Evolutionary conservation across 2,888 invertebrate genomes (phyloP), one percentile per base, ranked within the genome.

Genomic region (Athalia cordata): DNA sequence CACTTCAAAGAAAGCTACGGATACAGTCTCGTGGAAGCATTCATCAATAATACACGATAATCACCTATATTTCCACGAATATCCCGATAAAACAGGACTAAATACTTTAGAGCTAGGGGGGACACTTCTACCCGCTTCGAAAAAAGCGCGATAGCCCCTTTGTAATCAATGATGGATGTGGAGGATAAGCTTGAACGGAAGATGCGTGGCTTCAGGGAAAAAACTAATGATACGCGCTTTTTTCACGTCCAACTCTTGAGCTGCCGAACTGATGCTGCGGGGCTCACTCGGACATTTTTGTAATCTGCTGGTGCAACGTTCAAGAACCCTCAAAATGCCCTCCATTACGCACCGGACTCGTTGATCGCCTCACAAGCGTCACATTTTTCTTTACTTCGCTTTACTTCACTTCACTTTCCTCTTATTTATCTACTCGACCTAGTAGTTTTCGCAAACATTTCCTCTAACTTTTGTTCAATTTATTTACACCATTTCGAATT

Each of bases 321-420:
- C 49, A 6, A 49, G 15, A 66, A 66, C 29, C 43, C 68, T 55
- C 47, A n/a, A 9, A 43, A 13, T 57, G 15, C 8, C 47, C 5
- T 47, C 70, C 45, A 70, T 70, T 59, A 59, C 45, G 50, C 8
- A 52, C 13, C 13, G 9, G 8, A 43, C 57, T 70, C n/a, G 57
- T 13, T 3, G 70, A 70, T 43, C 57, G 45, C 11, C 45, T 59
- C 47, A 3, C 8, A 45, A 59, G 13, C 45, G 45, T 9, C 15
- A 59, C 47, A 72, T 47, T 59, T 11, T 4, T 47, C 13, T 64
- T 64, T 43, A 5, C 43, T 5, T 47, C n/a, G 3, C 8, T 55
- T 11, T n/a, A 55, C n/a, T 11, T 29, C 2, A 29, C 29, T 29
- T 29, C 3, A 11, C 55, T 64, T 64, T 43, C 1, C 43, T 5